Base-by-base conservation (phyloP, 2,888 invertebrate genomes). In the Platycheirus albimanus region DNA sequence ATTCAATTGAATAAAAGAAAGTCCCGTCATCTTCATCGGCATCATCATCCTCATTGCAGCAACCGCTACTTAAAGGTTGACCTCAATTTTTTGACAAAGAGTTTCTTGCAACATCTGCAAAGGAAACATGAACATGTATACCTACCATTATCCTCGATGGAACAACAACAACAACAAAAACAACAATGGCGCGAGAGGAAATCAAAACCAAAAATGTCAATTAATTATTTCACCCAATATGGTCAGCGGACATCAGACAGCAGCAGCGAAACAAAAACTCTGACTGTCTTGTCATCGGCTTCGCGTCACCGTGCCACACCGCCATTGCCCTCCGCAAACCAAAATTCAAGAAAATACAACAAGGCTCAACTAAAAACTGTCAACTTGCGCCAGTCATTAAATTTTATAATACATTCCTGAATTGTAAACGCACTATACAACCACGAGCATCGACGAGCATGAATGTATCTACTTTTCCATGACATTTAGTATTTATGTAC, bases 321-420 rank as follows among this genome's bases (percentile, higher is more conserved):
- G 13, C 30, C 10, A 38, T 13, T 13, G 24, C 56, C n/a, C 28
- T 20, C 61, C 17, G 45, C n/a, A n/a, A n/a, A 61, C 28, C 45
- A 45, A 61, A 58, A 61, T 45, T 45, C 17, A 45, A n/a, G n/a
- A n/a, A 45, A 45, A 45, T 24, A 11, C 41, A 58, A 58, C 58
- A 58, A 56, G 56, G 19, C 56, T 64, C 56, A 51, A 72, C 72
- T 74, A 69, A 63, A 78, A 83, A 83, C 83, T 83, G 78, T 83
- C 83, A 83, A 83, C 83, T 78, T 78, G 72, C 83, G 78, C 72
- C 63, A 83, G 56, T 83, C 83, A 83, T 83, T 83, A 83, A 78
- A 83, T 74, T 77, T 67, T 71, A 81, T 67, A 77, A 77, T 77
- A 63, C 77, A 81, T 81, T 83, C 78, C 69, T 49, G 72, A 56